phyloP scores from a whole-genome alignment of 2,888 invertebrate species.

The Drosophila nigricruria region DNA sequence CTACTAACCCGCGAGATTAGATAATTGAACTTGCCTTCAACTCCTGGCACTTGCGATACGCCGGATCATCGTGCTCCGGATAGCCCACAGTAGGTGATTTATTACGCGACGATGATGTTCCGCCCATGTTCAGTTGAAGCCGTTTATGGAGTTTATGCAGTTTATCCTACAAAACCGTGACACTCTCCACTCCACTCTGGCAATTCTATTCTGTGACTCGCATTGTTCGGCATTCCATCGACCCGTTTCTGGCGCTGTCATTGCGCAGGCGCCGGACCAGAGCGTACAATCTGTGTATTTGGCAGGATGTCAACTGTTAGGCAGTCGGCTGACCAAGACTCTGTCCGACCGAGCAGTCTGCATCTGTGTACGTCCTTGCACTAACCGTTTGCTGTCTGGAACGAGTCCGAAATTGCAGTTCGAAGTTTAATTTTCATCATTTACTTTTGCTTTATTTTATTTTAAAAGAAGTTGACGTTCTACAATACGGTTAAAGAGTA shows the following conservation, averaged over 20 bases:
- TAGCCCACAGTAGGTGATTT: constrained; percentile 58
- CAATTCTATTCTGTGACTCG: constrained; percentile 11
- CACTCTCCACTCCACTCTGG: constrained; percentile 9
- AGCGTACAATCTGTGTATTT: neutral
- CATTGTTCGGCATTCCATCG: too few relatives aligned
- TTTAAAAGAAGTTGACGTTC: neutral
- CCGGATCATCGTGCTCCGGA: constrained; percentile 78
- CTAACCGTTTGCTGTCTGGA: constrained; percentile 30
- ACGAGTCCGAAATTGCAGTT: neutral
- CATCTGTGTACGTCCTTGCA: constrained; percentile 17
- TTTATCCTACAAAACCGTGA: neutral
- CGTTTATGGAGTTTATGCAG: neutral
- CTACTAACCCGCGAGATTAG: constrained; percentile 7
- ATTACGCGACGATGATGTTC: constrained; percentile 62
- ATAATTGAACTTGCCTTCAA: constrained; percentile 69
- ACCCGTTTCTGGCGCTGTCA: constrained; percentile 25
- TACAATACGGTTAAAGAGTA: neutral
- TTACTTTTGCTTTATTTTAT: neutral
- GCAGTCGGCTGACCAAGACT: constrained; percentile 44
- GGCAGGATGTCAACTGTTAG: constrained; percentile 22
- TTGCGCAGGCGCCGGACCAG: constrained; percentile 53
- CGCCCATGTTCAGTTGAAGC: constrained; percentile 66
- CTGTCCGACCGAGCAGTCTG: constrained; percentile 23
- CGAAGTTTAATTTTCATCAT: neutral
- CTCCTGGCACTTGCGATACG: constrained; percentile 81